These are phyloP conservation scores for Perodicticus potto DNA, from an alignment of 2,797 vertebrate genomes.

Conservation along the genomic window DNA sequence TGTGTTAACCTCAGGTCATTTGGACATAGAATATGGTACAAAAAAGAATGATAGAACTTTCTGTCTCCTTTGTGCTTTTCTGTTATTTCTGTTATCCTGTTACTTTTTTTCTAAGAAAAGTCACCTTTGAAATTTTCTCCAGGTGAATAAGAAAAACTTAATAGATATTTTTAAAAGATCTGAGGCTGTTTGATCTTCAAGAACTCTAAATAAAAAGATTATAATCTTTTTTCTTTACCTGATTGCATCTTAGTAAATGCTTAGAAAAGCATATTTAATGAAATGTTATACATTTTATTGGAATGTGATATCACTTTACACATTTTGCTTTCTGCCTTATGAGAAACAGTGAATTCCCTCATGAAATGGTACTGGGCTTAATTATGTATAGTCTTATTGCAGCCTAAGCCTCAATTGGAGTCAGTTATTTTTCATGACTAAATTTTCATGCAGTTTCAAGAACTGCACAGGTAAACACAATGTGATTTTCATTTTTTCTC, in stretches of 20 bases:
- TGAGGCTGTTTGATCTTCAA: conserved; percentile 64
- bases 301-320: conserved; percentile 36
- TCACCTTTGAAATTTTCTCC: conserved; percentile 75
- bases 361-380: neutral
- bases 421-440: neutral
- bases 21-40: neutral
- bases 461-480: neutral
- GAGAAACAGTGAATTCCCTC: conserved; percentile 27
- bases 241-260: conserved; percentile 64
- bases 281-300: conserved; percentile 57
- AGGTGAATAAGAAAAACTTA: conserved; percentile 57
- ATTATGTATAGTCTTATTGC: neutral
- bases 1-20: neutral
- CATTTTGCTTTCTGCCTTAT: conserved; percentile 19
- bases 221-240: conserved; percentile 42
- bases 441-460: neutral
- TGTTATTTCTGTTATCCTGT: conserved; percentile 25
- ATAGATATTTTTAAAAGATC: conserved; percentile 32
- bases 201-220: conserved; percentile 61
- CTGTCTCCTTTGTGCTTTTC: conserved; percentile 7
- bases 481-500: neutral
- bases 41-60: neutral
- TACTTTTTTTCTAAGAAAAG: conserved; percentile 43
- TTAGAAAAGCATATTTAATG: conserved; percentile 62
- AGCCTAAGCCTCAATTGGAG: neutral